Percentiles rank a stretch among this genome's conserved stretches.
These are phyloP conservation scores for Nephrotoma flavescens DNA, from an alignment of 2,888 invertebrate genomes.

Conservation along the genomic window DNA sequence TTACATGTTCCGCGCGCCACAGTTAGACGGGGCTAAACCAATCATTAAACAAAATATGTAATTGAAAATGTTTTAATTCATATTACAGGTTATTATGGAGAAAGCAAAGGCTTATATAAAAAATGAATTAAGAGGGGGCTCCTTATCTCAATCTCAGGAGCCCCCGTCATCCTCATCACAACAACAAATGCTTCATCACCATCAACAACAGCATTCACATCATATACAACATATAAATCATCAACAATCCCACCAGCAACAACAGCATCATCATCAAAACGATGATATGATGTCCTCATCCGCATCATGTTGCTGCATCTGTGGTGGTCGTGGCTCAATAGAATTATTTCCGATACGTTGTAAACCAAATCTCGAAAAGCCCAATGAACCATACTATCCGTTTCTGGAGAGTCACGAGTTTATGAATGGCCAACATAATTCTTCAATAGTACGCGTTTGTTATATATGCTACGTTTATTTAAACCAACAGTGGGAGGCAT, in stretches of 20 bases:
- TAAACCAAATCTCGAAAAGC: conserved; percentile 50
- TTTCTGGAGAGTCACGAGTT: conserved; percentile 82
- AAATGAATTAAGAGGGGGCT: conserved; percentile 47
- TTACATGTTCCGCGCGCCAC: too few relatives aligned
- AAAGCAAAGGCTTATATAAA: conserved; percentile 57
- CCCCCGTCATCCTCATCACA: conserved; percentile 11
- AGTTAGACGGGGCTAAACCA: too few relatives aligned
- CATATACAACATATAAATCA: conserved; percentile 5
- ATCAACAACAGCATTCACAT: conserved; percentile 12
- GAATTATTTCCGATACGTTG: conserved; percentile 46
- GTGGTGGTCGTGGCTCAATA: conserved; percentile 53
- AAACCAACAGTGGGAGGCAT: conserved; percentile 82
- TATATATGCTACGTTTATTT: conserved; percentile 75
- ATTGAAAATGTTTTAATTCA: background rate
- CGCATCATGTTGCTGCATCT: conserved; percentile 45
- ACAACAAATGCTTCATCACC: conserved; percentile 14
- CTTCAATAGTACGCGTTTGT: conserved; percentile 55
- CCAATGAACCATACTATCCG: conserved; percentile 75
- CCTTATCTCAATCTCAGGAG: conserved; percentile 17
- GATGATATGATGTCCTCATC: conserved; percentile 11
- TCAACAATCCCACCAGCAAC: conserved; percentile 15
- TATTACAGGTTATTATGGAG: conserved; percentile 35
- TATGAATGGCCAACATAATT: conserved; percentile 44
- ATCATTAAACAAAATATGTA: too few relatives aligned
- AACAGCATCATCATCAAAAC: conserved; percentile 14